phyloP scores from a whole-genome alignment of 2,797 vertebrate genomes.

The Tragelaphus oryx region DNA sequence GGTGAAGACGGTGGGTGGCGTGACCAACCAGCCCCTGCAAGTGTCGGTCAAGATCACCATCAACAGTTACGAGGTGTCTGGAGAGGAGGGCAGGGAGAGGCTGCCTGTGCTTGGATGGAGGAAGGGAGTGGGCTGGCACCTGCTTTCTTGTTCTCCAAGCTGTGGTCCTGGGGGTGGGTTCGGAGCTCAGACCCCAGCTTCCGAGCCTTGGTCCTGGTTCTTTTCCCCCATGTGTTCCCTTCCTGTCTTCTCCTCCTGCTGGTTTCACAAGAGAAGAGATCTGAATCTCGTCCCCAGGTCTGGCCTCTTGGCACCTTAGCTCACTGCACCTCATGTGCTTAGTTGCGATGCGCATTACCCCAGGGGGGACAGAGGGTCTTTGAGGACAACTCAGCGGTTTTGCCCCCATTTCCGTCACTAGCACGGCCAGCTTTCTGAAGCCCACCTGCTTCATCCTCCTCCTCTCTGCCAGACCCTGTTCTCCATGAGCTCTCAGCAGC shows the following conservation, averaged over 20 bases:
- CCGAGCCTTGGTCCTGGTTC: background rate
- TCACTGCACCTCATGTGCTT: accelerated
- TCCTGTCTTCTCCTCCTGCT: too few relatives aligned
- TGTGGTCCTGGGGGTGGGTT: background rate
- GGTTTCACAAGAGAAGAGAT: background rate
- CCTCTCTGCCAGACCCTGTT: constrained; percentile 81
- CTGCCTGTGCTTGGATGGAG: background rate
- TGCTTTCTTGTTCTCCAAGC: background rate
- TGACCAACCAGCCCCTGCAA: constrained; percentile 82
- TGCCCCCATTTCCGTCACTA: accelerated
- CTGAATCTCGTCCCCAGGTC: background rate
- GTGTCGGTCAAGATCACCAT: constrained; percentile 84
- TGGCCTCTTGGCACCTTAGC: background rate
- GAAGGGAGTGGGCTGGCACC: too few relatives aligned
- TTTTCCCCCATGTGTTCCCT: background rate
- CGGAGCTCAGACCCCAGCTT: background rate
- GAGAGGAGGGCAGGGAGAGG: accelerated
- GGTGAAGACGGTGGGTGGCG: constrained; percentile 83
- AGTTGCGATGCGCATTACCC: accelerated
- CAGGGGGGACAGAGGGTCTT: background rate
- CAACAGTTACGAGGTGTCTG: constrained; percentile 80
- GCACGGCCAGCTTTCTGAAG: background rate
- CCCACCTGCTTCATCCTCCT: accelerated
- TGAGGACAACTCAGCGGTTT: accelerated
- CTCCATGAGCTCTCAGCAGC: constrained; percentile 85